Evolutionary conservation across 2,113 vertebrate species (phyloP).

Genomic region (Nibea albiflora): DNA sequence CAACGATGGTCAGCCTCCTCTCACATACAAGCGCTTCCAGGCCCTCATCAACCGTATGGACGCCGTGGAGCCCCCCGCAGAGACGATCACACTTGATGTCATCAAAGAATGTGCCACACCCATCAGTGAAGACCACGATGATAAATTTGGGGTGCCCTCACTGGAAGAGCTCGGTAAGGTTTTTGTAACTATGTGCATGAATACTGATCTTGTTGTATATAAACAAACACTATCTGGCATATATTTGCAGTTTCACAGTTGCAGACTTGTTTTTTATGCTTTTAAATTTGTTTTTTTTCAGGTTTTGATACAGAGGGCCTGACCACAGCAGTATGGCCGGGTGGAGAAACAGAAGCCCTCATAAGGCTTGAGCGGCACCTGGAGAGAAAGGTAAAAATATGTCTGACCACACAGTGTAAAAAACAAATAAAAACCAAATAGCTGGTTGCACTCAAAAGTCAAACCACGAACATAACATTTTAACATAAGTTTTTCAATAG

Average conservation of each 20-base stretch:
- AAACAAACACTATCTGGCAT: background rate
- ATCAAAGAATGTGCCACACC: conserved; percentile 90
- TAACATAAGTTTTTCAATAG: too few species aligned
- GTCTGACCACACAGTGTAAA: background rate
- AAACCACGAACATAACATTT: too few species aligned
- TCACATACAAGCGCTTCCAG: conserved; percentile 97
- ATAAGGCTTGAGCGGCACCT: conserved; percentile 93
- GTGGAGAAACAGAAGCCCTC: conserved; percentile 96
- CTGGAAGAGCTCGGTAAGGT: conserved; percentile 93
- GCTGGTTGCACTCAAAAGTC: background rate
- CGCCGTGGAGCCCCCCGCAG: conserved; percentile 89
- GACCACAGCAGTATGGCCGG: conserved; percentile 92
- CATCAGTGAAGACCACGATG: conserved; percentile 91
- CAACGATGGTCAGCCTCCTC: conserved; percentile 93
- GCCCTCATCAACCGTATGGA: conserved; percentile 95
- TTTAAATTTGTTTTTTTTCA: conserved; percentile 62
- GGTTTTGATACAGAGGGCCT: conserved; percentile 96
- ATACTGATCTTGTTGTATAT: background rate
- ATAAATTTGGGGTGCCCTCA: conserved; percentile 94
- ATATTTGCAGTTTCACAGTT: background rate
- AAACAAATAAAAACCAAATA: background rate
- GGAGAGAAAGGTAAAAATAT: conserved; percentile 90
- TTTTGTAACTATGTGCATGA: background rate
- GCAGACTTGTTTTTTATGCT: background rate
- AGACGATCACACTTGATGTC: conserved; percentile 89